A percentile compares a stretch with the other conserved stretches of the same genome.
Conservation (phyloP, 2,797 vertebrate species). For the Lutjanus campechanus region DNA sequence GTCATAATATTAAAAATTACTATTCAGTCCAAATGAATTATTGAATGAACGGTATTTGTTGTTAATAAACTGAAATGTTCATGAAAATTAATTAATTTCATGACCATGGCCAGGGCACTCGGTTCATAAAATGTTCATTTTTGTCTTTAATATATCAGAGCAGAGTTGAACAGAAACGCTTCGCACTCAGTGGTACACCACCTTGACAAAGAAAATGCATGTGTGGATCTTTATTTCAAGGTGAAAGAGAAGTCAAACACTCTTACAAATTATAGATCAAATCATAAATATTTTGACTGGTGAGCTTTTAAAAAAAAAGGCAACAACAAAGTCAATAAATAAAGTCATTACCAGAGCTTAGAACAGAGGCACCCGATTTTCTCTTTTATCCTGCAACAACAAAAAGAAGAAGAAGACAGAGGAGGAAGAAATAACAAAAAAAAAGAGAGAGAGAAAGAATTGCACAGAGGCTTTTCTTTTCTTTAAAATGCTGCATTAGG, state of each 20-base stretch:
- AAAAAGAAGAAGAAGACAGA: conserved; percentile 87
- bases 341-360: conserved; percentile 94
- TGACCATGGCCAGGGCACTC: background rate
- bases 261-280: conserved; percentile 91
- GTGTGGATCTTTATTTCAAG: conserved; percentile 91
- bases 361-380: conserved; percentile 92
- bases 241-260: conserved; percentile 92
- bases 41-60: background rate
- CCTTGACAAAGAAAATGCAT: conserved; percentile 42
- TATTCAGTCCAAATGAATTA: conserved; percentile 5
- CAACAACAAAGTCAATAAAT: conserved; percentile 86
- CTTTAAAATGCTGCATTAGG: conserved; percentile 95
- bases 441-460: conserved; percentile 87
- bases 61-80: background rate
- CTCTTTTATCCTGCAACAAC: conserved; percentile 92
- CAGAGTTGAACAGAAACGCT: conserved; percentile 4
- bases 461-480: conserved; percentile 93
- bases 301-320: conserved; percentile 74
- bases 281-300: conserved; percentile 89
- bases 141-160: conserved; percentile 23
- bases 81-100: background rate
- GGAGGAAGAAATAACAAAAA: conserved; percentile 89
- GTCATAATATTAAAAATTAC: background rate
- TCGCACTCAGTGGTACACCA: background rate
- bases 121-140: background rate